phyloP scores from a whole-genome alignment of 2,113 vertebrate genomes.

The Nymphicus hollandicus region DNA sequence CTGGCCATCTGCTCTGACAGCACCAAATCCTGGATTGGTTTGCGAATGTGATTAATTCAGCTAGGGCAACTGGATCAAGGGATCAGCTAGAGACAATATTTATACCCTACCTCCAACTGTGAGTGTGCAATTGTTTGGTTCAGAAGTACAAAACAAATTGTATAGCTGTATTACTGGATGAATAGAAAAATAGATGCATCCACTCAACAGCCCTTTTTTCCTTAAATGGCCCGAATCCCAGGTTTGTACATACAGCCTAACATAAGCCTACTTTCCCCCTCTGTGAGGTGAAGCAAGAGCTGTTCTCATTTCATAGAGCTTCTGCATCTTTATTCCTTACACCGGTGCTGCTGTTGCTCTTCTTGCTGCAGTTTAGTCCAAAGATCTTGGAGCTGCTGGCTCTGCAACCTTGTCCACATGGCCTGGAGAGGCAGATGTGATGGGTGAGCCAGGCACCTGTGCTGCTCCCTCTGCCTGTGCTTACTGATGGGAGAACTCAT shows the following conservation, averaged over 20 bases:
- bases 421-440: not conserved
- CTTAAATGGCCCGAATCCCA: not conserved
- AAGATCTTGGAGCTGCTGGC: not conserved
- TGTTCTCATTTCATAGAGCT: not conserved
- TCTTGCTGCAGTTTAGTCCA: not conserved
- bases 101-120: conserved; percentile 29
- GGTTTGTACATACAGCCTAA: not conserved
- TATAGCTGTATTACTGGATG: not conserved
- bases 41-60: conserved; percentile 24
- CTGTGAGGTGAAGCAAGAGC: not conserved
- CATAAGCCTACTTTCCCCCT: not conserved
- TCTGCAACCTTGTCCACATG: accelerated
- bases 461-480: not conserved
- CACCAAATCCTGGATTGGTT: conserved; percentile 50
- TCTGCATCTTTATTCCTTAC: not conserved
- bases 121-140: conserved; percentile 30
- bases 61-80: not conserved
- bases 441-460: not conserved
- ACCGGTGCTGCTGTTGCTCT: not conserved
- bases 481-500: not conserved
- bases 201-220: not conserved
- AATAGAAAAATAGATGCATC: not conserved
- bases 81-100: conserved; percentile 42
- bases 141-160: not conserved
- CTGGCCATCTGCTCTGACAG: conserved; percentile 45